These are phyloP conservation scores for Sphecodes monilicornis DNA, from an alignment of 2,888 invertebrate species.

Conservation along the genomic window DNA sequence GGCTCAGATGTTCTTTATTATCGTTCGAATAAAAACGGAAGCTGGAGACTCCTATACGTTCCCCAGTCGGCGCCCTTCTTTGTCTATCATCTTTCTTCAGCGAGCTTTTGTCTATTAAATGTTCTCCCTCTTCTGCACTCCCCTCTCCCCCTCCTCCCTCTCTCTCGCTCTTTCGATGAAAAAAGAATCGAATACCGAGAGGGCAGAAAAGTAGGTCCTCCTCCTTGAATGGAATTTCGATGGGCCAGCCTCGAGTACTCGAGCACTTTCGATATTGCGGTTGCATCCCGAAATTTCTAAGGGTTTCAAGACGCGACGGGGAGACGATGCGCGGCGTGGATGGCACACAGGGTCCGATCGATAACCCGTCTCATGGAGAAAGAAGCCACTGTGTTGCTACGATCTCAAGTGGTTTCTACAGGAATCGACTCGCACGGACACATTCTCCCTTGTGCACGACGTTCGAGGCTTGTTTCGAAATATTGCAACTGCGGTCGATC, in stretches of 20 bases:
- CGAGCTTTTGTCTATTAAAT: neutral
- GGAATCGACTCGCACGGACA: slow-evolving; percentile 16
- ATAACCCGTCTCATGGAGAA: slow-evolving; percentile 62
- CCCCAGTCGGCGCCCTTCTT: neutral
- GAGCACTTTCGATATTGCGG: slow-evolving; percentile 45
- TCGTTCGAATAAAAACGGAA: neutral
- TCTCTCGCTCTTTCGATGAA: neutral
- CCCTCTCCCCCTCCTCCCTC: neutral
- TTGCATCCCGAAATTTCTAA: slow-evolving; percentile 58
- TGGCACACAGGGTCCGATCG: slow-evolving; percentile 50
- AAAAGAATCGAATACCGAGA: neutral
- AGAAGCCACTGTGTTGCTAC: slow-evolving; percentile 51
- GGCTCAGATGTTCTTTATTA: neutral
- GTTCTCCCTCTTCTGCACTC: neutral
- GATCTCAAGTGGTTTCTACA: slow-evolving; percentile 60
- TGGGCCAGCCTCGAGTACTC: slow-evolving; percentile 31
- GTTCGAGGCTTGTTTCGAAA: slow-evolving; percentile 16
- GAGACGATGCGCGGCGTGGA: neutral
- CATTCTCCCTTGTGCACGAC: neutral
- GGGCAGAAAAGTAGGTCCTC: slow-evolving; percentile 25
- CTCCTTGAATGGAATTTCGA: slow-evolving; percentile 36
- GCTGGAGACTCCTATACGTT: neutral
- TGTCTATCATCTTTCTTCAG: neutral
- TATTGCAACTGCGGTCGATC: slow-evolving; percentile 5
- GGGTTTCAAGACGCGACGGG: slow-evolving; percentile 36